Conservation (phyloP, 1,140 invertebrate species). For the Theocolax elegans region DNA sequence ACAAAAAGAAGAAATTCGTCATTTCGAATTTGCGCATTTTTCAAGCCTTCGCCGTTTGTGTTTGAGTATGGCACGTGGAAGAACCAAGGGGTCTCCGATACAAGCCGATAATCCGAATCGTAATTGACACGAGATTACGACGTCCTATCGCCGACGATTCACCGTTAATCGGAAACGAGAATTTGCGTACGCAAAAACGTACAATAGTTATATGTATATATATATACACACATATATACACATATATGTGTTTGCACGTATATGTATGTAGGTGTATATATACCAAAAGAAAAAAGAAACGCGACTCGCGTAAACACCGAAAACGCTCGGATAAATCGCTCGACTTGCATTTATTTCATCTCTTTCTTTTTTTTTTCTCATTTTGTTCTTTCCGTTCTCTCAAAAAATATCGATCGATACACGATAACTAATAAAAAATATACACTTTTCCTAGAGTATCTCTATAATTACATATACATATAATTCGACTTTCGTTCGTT, state of each 20-base stretch:
- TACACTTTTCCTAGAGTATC: conserved; percentile 40
- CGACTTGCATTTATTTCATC: conserved; percentile 7
- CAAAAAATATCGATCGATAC: conserved; percentile 41
- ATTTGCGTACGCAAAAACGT: conserved; percentile 15
- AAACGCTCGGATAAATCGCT: conserved; percentile 44
- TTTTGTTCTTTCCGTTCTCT: conserved; percentile 3
- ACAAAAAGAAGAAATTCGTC: no score
- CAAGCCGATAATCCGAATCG: conserved; percentile 13
- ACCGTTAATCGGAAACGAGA: conserved; percentile 15
- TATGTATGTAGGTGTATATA: no score
- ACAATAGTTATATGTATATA: no score
- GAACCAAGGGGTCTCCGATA: no score
- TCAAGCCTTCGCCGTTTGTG: no score
- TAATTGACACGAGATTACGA: conserved; percentile 21
- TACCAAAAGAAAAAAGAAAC: conserved; percentile 31
- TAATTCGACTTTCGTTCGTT: conserved; percentile 44
- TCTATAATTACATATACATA: conserved; percentile 41
- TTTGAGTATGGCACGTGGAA: conserved; percentile 39
- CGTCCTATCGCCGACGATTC: conserved; percentile 17
- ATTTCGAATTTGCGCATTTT: no score
- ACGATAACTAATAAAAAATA: conserved; percentile 45
- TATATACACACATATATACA: no score
- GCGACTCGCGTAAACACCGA: conserved; percentile 36
- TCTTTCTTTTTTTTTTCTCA: no score
- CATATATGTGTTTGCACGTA: no score